Percentiles rank a stretch among this genome's conserved stretches.
Evolutionary conservation across 2,888 invertebrate genomes (phyloP).

Genomic region (Trisateles emortualis): DNA sequence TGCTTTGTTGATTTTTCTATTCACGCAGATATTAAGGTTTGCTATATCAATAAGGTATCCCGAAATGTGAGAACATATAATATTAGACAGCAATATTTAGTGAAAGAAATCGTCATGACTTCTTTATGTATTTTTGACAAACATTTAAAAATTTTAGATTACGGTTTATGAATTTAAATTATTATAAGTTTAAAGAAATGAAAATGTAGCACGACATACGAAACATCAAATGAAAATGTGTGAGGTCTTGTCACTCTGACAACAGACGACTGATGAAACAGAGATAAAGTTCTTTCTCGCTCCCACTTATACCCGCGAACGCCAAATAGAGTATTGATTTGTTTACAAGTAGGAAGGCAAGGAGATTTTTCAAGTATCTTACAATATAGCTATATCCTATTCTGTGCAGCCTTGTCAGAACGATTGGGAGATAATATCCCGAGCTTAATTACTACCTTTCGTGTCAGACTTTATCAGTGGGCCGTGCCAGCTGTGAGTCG

Average conservation of each 20-base stretch:
- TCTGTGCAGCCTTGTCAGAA: slow-evolving; percentile 76
- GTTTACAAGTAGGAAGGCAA: slow-evolving; percentile 75
- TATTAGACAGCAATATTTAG: too few species aligned
- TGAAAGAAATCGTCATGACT: too few species aligned
- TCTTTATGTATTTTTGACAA: too few species aligned
- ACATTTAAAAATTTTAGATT: too few species aligned
- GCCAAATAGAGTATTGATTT: slow-evolving; percentile 80
- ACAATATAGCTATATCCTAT: slow-evolving; percentile 67
- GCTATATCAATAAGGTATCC: too few species aligned
- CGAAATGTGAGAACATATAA: too few species aligned
- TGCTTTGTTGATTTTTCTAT: too few species aligned
- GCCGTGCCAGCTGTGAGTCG: slow-evolving; percentile 73
- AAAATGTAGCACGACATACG: too few species aligned
- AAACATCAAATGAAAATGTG: too few species aligned
- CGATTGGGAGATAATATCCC: slow-evolving; percentile 78
- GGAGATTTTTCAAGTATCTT: slow-evolving; percentile 63
- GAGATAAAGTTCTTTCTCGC: slow-evolving; percentile 18
- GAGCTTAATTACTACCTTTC: slow-evolving; percentile 78
- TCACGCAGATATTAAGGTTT: too few species aligned
- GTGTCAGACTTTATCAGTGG: slow-evolving; percentile 78
- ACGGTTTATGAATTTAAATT: too few species aligned
- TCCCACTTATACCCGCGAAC: slow-evolving; percentile 65
- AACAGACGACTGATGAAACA: not conserved
- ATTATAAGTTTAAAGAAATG: too few species aligned
- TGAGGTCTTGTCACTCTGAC: slow-evolving; percentile 41